Base-by-base conservation (phyloP, 1,140 invertebrate genomes). In the Cotesia vestalis region DNA sequence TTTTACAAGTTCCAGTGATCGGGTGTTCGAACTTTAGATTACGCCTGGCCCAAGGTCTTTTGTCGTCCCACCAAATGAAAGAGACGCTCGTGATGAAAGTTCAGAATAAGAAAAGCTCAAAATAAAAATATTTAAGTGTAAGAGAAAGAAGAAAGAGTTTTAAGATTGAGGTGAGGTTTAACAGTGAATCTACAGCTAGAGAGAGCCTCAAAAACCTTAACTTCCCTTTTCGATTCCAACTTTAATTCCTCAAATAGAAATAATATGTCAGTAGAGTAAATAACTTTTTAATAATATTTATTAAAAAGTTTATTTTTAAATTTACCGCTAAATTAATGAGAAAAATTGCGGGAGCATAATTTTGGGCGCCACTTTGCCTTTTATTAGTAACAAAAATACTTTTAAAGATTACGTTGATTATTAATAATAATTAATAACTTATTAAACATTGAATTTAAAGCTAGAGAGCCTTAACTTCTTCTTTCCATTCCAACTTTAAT, bases 21-120 rank as follows among this genome's bases (percentile, higher is more conserved):
- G 62, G 71, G 60, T 72, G 73, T 72, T 75, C 73, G 67, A 75
- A 75, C 66, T 75, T 75, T 75, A 75, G 74, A 75, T 75, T 75
- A 72, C 63, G 67, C 74, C 60, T 75, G 74, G 74, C 59, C 69
- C 66, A 57, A 69, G 52, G 64, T 64, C 66, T 59, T 71, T 68
- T 67, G 67, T 72, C 71, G 71, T 61, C 66, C 55, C 52, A 66
- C 63, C 34, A 69, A 72, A 72, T 75, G 74, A 75, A 75, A 72
- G 74, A 75, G 74, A 75, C 74, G 70, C 4, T 72, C 66, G 73
- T 69, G 73, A 72, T 63, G 71, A 75, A 75, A 75, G 70, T 75
- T 75, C 38, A 71, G 38, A 75, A 72, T 75, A 71, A 75, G 55
- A 12, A 46, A 52, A 57, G 63, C 46, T 36, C 38, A 60, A 60